These are phyloP conservation scores for Bucco capensis DNA, from an alignment of 2,113 vertebrate species.

Conservation along the genomic window DNA sequence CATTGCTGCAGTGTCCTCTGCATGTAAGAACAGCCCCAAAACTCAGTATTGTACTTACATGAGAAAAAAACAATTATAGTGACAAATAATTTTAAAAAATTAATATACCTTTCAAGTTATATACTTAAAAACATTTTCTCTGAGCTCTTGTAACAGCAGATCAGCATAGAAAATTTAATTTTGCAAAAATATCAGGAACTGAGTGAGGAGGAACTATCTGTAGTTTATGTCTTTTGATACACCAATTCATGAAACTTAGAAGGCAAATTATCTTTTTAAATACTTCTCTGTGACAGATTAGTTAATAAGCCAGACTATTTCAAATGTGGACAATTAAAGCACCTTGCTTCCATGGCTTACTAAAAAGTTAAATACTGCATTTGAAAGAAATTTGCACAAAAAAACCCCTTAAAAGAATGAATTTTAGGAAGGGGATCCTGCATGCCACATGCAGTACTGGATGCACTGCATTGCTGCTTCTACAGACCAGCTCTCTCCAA, in stretches of 20 bases:
- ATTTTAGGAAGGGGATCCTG: background rate
- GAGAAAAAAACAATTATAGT: background rate
- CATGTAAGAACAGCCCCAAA: background rate
- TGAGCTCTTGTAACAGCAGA: background rate
- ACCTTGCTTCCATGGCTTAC: background rate
- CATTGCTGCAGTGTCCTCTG: background rate
- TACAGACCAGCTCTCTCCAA: too few relatives aligned
- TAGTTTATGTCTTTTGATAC: background rate
- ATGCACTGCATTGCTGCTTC: fast-evolving
- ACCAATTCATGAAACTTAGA: background rate
- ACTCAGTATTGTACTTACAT: background rate
- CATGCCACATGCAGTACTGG: fast-evolving
- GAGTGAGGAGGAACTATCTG: background rate
- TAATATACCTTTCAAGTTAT: background rate
- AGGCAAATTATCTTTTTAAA: background rate
- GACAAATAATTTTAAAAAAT: background rate
- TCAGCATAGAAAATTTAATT: background rate
- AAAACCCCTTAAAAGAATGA: background rate
- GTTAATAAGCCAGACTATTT: slow-evolving; percentile 19
- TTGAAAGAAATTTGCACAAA: background rate
- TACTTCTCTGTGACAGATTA: background rate
- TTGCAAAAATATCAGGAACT: background rate
- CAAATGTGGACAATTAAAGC: background rate
- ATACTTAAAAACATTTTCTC: background rate
- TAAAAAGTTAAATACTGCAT: background rate